Evolutionary conservation across 2,797 vertebrate species (phyloP).

Genomic region (Lutjanus campechanus): DNA sequence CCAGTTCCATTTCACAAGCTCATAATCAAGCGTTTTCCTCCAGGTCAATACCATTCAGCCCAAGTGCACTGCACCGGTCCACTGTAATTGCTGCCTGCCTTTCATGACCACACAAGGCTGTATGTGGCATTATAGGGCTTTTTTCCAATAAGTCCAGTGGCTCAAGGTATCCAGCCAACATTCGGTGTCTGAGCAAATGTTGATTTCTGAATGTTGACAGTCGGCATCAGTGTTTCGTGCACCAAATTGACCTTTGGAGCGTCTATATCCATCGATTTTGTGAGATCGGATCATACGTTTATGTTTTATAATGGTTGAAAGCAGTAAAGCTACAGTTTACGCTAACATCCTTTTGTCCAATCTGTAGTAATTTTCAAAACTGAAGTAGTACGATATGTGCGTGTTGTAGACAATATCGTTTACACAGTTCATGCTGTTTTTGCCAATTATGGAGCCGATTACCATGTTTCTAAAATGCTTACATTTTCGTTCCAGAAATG

Average conservation of each 20-base stretch:
- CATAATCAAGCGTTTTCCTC: conserved; percentile 52
- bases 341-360: too few species aligned
- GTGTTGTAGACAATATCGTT: too few species aligned
- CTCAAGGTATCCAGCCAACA: background rate
- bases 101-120: conserved; percentile 43
- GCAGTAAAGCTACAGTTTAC: too few species aligned
- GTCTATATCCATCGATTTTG: background rate
- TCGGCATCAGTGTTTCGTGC: background rate
- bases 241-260: background rate
- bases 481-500: too few species aligned
- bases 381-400: too few species aligned
- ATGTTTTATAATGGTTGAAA: background rate
- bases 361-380: too few species aligned
- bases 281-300: background rate
- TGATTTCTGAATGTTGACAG: background rate
- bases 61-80: conserved; percentile 38
- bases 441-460: too few species aligned
- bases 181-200: conserved; percentile 5
- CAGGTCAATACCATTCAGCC: conserved; percentile 49
- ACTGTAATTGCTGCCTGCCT: conserved; percentile 43
- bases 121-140: conserved; percentile 35
- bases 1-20: conserved; percentile 53
- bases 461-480: too few species aligned
- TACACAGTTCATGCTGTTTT: too few species aligned
- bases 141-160: conserved; percentile 24